Conservation (phyloP, 2,113 vertebrate species). For the Chascanopsetta lugubris region DNA sequence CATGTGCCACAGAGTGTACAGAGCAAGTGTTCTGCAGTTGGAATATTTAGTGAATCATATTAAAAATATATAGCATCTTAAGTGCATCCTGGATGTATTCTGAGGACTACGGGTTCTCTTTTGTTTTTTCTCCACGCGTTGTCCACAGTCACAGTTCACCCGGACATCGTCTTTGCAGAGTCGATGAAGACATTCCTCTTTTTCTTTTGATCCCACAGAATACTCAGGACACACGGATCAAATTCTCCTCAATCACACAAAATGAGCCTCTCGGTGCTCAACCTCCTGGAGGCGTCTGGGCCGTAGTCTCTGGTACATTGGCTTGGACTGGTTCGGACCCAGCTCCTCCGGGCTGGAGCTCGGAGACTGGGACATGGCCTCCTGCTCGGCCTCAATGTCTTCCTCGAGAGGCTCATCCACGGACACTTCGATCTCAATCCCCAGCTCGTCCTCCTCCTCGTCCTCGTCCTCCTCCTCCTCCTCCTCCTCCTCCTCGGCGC, state of each 20-base stretch:
- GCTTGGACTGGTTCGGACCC: conserved; percentile 79
- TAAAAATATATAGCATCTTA: conserved; percentile 66
- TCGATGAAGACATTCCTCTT: conserved; percentile 40
- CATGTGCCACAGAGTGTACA: conserved; percentile 37
- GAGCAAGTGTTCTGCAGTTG: conserved; percentile 48
- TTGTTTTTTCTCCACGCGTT: conserved; percentile 40
- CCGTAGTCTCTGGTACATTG: conserved; percentile 89
- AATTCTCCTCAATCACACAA: conserved; percentile 82
- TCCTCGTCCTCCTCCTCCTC: conserved; percentile 65
- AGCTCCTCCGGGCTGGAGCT: conserved; percentile 78
- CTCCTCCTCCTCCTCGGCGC: conserved; percentile 67
- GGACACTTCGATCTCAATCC: conserved; percentile 78
- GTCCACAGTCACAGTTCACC: conserved; percentile 13
- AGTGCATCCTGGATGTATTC: conserved; percentile 76
- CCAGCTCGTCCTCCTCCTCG: conserved; percentile 64
- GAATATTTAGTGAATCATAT: conserved; percentile 52
- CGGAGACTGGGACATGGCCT: conserved; percentile 57
- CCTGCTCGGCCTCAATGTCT: conserved; percentile 57
- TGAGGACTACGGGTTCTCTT: conserved; percentile 40
- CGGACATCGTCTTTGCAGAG: conserved; percentile 43
- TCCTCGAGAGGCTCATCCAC: conserved; percentile 80
- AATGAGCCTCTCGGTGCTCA: conserved; percentile 93
- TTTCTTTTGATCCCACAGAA: conserved; percentile 32
- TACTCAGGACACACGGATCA: conserved; percentile 34
- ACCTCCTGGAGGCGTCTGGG: conserved; percentile 91